phyloP scores from a whole-genome alignment of 2,113 vertebrate genomes.

The Psittacula cyanocephala region DNA sequence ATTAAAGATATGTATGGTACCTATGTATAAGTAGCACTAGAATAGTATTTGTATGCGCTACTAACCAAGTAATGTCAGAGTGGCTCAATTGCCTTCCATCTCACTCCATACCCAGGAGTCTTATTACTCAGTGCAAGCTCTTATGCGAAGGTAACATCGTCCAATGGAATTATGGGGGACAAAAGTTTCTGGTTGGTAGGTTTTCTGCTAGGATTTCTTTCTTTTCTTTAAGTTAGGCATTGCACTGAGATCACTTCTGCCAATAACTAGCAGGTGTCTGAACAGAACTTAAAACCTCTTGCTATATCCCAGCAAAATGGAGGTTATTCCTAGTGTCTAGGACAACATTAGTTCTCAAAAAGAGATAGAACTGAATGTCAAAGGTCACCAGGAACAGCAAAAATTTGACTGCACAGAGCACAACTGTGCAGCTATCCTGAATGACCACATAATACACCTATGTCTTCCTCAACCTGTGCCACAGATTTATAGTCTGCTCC shows the following conservation, averaged over 20 bases:
- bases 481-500: neutral
- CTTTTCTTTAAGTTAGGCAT: neutral
- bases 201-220: neutral
- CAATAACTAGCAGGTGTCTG: neutral
- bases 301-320: neutral
- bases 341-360: neutral
- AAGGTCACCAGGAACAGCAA: neutral
- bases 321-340: neutral
- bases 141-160: neutral
- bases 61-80: constrained; percentile 5
- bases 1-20: constrained; percentile 33
- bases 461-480: neutral
- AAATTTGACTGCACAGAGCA: neutral
- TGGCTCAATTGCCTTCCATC: neutral
- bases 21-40: constrained; percentile 1
- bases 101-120: neutral
- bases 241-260: neutral
- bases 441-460: neutral
- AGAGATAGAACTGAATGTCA: neutral
- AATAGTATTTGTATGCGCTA: neutral
- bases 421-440: neutral
- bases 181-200: neutral
- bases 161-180: neutral
- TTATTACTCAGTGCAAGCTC: neutral
- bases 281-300: neutral